A percentile compares a stretch with the other conserved stretches of the same genome.
These are phyloP conservation scores for Dinomys branickii DNA, from an alignment of 2,113 vertebrate species.

Conservation along the genomic window DNA sequence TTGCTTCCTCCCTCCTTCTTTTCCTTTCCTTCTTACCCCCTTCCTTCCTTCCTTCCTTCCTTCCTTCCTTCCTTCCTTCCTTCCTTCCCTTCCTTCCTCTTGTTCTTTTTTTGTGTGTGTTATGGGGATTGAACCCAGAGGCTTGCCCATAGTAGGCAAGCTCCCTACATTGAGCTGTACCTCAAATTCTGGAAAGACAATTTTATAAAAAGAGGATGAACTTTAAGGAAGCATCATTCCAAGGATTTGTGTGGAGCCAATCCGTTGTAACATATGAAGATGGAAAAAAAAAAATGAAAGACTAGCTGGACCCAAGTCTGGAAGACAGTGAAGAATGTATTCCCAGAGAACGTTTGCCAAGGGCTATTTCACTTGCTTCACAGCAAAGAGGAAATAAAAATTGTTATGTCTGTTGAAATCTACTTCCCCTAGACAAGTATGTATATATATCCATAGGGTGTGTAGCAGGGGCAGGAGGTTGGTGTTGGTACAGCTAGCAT, in stretches of 20 bases:
- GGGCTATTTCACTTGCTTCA: not conserved
- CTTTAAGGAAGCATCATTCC: not conserved
- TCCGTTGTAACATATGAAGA: not conserved
- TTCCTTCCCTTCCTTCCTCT: accelerated
- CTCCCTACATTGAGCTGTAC: not conserved
- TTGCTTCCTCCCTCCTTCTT: not conserved
- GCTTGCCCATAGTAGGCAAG: not conserved
- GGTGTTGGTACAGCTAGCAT: not conserved
- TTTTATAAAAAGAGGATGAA: not conserved
- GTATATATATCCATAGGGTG: not conserved
- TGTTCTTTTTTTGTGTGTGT: not conserved
- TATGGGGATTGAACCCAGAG: not conserved
- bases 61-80: too few relatives aligned
- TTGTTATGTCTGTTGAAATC: not conserved
- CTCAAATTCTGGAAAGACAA: not conserved
- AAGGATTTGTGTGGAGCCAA: not conserved
- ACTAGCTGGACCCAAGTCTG: not conserved
- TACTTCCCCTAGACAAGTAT: not conserved
- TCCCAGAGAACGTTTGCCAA: not conserved
- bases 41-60: too few relatives aligned
- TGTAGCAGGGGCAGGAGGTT: not conserved
- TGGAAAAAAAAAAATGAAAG: not conserved
- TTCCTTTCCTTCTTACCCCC: too few relatives aligned
- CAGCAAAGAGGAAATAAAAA: not conserved
- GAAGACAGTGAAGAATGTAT: not conserved